Percentiles rank a stretch among this genome's conserved stretches.
These are phyloP conservation scores for Leptinotarsa juncta DNA, from an alignment of 2,888 invertebrate genomes.

Conservation along the genomic window DNA sequence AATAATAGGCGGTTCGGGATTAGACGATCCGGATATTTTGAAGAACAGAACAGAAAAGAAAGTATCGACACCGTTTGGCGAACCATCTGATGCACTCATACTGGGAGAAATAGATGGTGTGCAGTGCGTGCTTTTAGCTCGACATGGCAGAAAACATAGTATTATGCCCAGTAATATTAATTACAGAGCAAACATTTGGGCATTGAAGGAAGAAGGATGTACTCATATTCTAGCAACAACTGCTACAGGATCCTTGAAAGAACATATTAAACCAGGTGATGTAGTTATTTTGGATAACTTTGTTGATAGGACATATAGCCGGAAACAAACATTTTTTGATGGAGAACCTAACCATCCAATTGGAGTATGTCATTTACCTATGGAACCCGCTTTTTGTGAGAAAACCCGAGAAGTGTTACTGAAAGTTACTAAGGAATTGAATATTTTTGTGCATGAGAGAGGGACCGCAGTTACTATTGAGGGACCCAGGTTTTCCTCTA, in stretches of 20 bases:
- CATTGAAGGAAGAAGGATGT: conserved; percentile 85
- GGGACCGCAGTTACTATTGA: conserved; percentile 87
- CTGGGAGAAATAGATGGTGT: conserved; percentile 83
- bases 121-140: conserved; percentile 78
- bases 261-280: conserved; percentile 88
- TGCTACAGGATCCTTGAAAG: conserved; percentile 92
- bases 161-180: conserved; percentile 91
- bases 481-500: conserved; percentile 92
- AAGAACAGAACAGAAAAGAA: conserved; percentile 74
- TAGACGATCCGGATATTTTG: conserved; percentile 88
- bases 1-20: conserved; percentile 96
- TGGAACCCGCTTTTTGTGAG: conserved; percentile 90
- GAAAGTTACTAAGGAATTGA: conserved; percentile 73
- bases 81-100: conserved; percentile 81
- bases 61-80: conserved; percentile 81
- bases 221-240: conserved; percentile 94
- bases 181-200: conserved; percentile 94
- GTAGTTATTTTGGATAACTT: conserved; percentile 89
- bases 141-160: conserved; percentile 77
- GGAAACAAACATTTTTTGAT: conserved; percentile 89
- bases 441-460: conserved; percentile 68
- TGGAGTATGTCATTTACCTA: conserved; percentile 93
- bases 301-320: conserved; percentile 79
- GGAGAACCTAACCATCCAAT: conserved; percentile 70
- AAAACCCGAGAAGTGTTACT: conserved; percentile 77